These are phyloP conservation scores for Morpho achilles DNA, from an alignment of 2,888 invertebrate genomes.

Conservation along the genomic window DNA sequence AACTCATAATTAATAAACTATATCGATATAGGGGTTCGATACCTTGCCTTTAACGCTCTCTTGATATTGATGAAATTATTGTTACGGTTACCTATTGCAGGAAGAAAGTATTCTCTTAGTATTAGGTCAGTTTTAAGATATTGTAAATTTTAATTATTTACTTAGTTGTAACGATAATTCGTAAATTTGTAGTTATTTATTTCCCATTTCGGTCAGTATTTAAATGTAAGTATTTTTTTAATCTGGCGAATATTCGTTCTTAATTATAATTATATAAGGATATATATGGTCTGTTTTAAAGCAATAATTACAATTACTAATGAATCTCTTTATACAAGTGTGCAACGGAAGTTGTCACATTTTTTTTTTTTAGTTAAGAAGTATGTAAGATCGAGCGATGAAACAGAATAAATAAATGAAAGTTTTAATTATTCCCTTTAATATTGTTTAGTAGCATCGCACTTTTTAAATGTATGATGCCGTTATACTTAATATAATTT, in stretches of 20 bases:
- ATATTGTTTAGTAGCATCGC: conserved; percentile 19
- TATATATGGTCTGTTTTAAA: conserved; percentile 42
- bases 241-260: conserved; percentile 47
- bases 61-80: conserved; percentile 69
- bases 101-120: conserved; percentile 75
- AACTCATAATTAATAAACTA: conserved; percentile 1
- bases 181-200: conserved; percentile 69
- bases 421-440: conserved; percentile 18
- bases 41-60: conserved; percentile 77
- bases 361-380: conserved; percentile 12
- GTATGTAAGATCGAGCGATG: conserved; percentile 12
- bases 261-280: conserved; percentile 42
- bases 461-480: conserved; percentile 19
- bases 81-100: conserved; percentile 76
- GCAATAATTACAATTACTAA: conserved; percentile 43
- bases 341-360: conserved; percentile 18
- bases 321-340: conserved; percentile 27
- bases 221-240: conserved; percentile 71
- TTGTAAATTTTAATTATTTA: conserved; percentile 68
- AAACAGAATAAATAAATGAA: conserved; percentile 1
- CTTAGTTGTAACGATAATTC: conserved; percentile 50
- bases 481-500: conserved; percentile 23
- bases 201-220: conserved; percentile 79
- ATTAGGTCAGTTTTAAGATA: conserved; percentile 53
- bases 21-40: conserved; percentile 14